Base-by-base conservation (phyloP, 1,140 invertebrate genomes). In the Drosophila pandora region DNA sequence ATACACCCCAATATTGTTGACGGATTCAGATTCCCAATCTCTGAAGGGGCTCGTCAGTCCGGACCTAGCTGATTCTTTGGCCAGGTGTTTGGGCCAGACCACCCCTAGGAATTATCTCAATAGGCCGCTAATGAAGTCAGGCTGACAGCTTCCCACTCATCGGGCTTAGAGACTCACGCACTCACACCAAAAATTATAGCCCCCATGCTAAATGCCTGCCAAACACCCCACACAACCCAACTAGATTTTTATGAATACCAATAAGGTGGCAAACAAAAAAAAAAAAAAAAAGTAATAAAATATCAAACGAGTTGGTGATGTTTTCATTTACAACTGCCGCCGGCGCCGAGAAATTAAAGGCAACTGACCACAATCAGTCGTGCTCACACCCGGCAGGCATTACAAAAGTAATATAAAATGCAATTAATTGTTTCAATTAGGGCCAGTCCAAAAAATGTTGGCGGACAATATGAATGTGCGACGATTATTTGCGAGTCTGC, bases 191-290 rank as follows among this genome's bases (percentile, higher is more conserved):
- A 63, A 72, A 74, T 81, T 82, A 81, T 67, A 61, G 45, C 8
- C 39, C 17, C 28, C 37, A n/a, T 81, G 82, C 82, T 85, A 87
- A 85, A 67, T 81, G 50, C 8, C 28, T 47, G 48, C 56, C 60
- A 74, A 74, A 79, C 37, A 76, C 65, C n/a, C 10, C 43, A 52
- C 30, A 55, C 30, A 37, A 37, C 7, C 62, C 73, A 85, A 82
- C 81, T 85, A 85, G 74, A 78, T 71, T 85, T 57, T 71, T 53
- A 69, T 48, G 65, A 81, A 75, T 61, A 60, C 53, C 50, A 28
- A 30, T 77, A 63, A 58, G 55, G 45, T 34, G 9, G 12, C 47
- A 30, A 10, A 34, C 1, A 39, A 39, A 39, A 2, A 23, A 23
- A 39, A 43, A 39, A 43, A 12, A 22, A 22, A 49, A 13, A 55